These are phyloP conservation scores for Nymphicus hollandicus DNA, from an alignment of 2,113 vertebrate species.

Conservation along the genomic window DNA sequence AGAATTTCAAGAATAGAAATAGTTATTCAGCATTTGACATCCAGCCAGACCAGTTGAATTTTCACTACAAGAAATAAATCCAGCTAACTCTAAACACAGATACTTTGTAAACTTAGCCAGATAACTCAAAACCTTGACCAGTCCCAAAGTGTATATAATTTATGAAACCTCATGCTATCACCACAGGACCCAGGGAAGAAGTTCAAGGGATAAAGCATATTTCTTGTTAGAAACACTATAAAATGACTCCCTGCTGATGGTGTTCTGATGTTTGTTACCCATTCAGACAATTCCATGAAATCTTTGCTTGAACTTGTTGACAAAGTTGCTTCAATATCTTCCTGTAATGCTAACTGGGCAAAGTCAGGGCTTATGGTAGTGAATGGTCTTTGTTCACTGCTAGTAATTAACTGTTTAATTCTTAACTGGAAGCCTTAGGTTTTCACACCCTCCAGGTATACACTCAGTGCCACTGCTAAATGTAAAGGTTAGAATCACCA, in stretches of 20 bases:
- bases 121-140: conserved; percentile 25
- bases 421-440: background rate
- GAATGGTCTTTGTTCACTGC: background rate
- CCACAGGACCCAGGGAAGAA: conserved; percentile 1
- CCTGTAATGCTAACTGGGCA: background rate
- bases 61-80: conserved; percentile 6
- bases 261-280: background rate
- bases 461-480: background rate
- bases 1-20: conserved; percentile 21
- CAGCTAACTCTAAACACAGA: background rate
- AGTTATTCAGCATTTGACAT: conserved; percentile 21
- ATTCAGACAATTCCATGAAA: conserved; percentile 24
- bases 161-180: background rate
- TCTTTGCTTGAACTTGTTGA: conserved; percentile 49
- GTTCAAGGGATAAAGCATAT: background rate
- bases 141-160: conserved; percentile 9
- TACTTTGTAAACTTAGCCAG: background rate
- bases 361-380: background rate
- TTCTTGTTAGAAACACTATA: conserved; percentile 1
- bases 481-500: background rate
- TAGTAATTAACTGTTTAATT: conserved; percentile 12
- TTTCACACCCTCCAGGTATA: background rate
- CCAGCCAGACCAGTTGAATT: conserved; percentile 13
- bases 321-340: conserved; percentile 18
- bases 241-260: background rate